These are phyloP conservation scores for Caenorhabditis panamensis DNA, from an alignment of 2,888 invertebrate species.

Conservation along the genomic window DNA sequence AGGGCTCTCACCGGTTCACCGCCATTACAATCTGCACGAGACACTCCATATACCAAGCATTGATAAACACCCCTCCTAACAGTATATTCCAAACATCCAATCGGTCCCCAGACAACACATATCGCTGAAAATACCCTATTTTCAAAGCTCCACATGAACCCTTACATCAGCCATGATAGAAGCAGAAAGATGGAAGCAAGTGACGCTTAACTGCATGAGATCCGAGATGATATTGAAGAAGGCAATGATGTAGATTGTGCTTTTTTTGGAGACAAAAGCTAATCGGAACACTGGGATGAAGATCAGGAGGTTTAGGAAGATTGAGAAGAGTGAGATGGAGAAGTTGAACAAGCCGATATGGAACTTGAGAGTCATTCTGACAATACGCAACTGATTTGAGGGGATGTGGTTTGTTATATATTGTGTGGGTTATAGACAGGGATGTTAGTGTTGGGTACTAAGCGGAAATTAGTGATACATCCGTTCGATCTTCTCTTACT, in stretches of 20 bases:
- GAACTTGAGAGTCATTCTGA: slow-evolving; percentile 16
- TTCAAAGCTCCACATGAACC: neutral
- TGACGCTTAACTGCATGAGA: slow-evolving; percentile 32
- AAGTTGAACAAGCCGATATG: neutral
- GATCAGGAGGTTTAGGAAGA: slow-evolving; percentile 26
- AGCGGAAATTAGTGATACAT: no score
- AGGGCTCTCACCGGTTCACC: slow-evolving; percentile 23
- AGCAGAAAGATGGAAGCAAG: slow-evolving; percentile 47
- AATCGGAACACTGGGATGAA: slow-evolving; percentile 14
- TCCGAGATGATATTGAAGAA: slow-evolving; percentile 50
- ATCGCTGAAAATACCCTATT: slow-evolving; percentile 1
- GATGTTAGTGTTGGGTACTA: no score
- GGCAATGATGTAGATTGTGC: slow-evolving; percentile 55
- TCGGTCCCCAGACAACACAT: slow-evolving; percentile 2
- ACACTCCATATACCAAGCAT: slow-evolving; percentile 53
- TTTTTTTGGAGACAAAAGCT: slow-evolving; percentile 7
- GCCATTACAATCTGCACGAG: slow-evolving; percentile 53
- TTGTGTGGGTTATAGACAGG: no score
- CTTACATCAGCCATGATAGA: slow-evolving; percentile 7
- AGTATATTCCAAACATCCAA: neutral
- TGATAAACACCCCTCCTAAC: slow-evolving; percentile 43
- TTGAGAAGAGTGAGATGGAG: slow-evolving; percentile 1
- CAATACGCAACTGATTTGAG: no score
- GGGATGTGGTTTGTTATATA: no score
- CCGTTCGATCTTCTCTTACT: no score